A percentile compares a stretch with the other conserved stretches of the same genome.
Evolutionary conservation across 2,888 invertebrate genomes (phyloP).

Genomic region (Acronicta leporina): DNA sequence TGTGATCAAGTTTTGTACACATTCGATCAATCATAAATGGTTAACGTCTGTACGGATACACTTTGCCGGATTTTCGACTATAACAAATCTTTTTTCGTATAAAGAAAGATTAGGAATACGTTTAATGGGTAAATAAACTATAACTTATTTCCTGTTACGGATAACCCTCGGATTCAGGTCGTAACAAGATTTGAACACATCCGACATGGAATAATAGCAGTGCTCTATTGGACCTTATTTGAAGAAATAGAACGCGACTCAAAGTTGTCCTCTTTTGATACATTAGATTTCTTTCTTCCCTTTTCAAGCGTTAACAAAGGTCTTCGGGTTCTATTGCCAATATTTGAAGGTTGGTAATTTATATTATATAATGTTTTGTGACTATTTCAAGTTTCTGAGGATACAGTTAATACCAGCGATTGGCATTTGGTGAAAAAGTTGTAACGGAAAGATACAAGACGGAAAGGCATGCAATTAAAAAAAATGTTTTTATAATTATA

Average conservation of each 20-base stretch:
- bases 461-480: no score
- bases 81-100: constrained; percentile 54
- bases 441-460: no score
- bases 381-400: constrained; percentile 11
- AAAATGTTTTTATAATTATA: not conserved
- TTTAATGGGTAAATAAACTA: constrained; percentile 67
- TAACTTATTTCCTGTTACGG: constrained; percentile 58
- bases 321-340: constrained; percentile 27
- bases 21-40: constrained; percentile 15
- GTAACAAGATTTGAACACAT: constrained; percentile 74
- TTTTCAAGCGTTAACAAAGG: constrained; percentile 42
- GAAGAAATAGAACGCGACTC: constrained; percentile 50
- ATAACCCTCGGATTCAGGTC: constrained; percentile 64
- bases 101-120: constrained; percentile 55
- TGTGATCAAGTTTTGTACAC: constrained; percentile 18
- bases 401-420: not conserved
- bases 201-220: constrained; percentile 68
- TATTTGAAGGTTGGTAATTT: constrained; percentile 34
- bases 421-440: constrained; percentile 4
- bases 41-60: constrained; percentile 16
- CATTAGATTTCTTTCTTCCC: constrained; percentile 55
- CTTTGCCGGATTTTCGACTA: constrained; percentile 26
- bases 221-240: constrained; percentile 57
- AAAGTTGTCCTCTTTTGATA: constrained; percentile 59
- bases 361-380: constrained; percentile 20